Conservation (phyloP, 2,888 invertebrate genomes). For the Drepanosiphum platanoidis region DNA sequence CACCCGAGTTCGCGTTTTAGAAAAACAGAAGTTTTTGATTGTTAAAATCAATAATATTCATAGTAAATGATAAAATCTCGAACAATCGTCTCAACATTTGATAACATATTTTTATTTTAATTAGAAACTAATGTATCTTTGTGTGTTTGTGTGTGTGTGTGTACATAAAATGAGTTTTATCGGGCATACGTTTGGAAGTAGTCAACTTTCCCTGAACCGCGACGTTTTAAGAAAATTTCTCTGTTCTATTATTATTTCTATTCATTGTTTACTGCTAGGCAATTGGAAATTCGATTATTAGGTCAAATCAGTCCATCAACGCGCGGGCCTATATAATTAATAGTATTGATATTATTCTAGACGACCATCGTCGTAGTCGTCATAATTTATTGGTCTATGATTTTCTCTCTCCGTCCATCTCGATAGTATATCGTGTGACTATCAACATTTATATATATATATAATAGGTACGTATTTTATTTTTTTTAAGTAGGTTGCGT, state of each 20-base stretch:
- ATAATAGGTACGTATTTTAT: no score
- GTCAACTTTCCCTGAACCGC: conserved; percentile 16
- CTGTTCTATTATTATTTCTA: not conserved
- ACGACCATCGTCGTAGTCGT: not conserved
- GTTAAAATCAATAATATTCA: no score
- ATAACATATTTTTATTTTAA: no score
- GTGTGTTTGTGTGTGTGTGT: no score
- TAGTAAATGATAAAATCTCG: no score
- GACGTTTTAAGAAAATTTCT: conserved; percentile 17
- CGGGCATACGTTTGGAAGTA: not conserved
- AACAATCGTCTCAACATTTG: no score
- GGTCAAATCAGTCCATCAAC: conserved; percentile 29
- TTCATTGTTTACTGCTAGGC: not conserved
- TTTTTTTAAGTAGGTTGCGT: conserved; percentile 47
- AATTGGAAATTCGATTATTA: conserved; percentile 35
- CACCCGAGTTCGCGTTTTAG: no score
- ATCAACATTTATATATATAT: not conserved
- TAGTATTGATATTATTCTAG: conserved; percentile 31
- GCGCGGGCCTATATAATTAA: not conserved
- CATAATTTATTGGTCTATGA: conserved; percentile 36
- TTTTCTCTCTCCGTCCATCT: conserved; percentile 12
- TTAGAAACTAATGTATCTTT: not conserved
- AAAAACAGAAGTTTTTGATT: no score
- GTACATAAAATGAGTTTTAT: no score
- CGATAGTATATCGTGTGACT: not conserved